phyloP scores from a whole-genome alignment of 2,888 invertebrate species.

The Alsophila aescularia region DNA sequence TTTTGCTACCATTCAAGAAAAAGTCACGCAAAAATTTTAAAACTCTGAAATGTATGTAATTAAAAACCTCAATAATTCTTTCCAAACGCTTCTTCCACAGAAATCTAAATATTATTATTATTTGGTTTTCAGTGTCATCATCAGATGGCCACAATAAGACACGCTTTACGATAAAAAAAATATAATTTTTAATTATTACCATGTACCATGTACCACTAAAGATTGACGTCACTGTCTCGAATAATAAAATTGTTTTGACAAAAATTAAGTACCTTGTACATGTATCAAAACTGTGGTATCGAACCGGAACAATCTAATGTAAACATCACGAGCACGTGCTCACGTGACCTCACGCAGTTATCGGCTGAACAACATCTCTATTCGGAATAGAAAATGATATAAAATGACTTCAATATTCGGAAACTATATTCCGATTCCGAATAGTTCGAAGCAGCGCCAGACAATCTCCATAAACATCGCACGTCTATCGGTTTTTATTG shows the following conservation, averaged over 20 bases:
- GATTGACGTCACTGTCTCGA: constrained; percentile 8
- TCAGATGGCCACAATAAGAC: too few species aligned
- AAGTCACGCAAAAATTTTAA: too few species aligned
- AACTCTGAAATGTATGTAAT: too few species aligned
- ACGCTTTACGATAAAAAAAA: too few species aligned
- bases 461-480: constrained; percentile 12
- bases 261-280: constrained; percentile 8
- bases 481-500: constrained; percentile 15
- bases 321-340: constrained; percentile 41
- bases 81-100: too few species aligned
- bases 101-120: too few species aligned
- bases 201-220: not conserved
- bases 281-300: not conserved
- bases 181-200: not conserved
- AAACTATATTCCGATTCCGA: constrained; percentile 23
- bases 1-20: too few species aligned
- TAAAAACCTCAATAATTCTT: too few species aligned
- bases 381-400: constrained; percentile 34
- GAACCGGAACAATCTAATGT: constrained; percentile 7
- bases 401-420: constrained; percentile 29
- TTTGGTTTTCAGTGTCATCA: too few species aligned
- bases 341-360: constrained; percentile 45
- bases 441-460: constrained; percentile 12
- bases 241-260: constrained; percentile 19
- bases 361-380: constrained; percentile 39